These are phyloP conservation scores for Chloroclystis v-ata DNA, from an alignment of 2,888 invertebrate species.

Conservation along the genomic window DNA sequence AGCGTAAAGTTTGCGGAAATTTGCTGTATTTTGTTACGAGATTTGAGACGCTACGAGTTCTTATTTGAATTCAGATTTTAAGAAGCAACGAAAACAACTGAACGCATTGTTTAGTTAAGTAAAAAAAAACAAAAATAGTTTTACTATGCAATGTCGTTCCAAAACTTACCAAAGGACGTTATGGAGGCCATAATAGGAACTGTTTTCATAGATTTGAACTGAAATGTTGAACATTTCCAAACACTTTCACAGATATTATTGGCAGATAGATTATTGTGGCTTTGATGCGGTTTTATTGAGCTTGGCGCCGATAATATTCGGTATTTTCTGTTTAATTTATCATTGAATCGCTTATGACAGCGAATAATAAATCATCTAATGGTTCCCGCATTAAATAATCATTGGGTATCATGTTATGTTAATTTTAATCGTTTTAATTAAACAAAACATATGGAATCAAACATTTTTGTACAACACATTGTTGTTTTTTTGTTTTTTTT, in stretches of 20 bases:
- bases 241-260: background rate
- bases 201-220: background rate
- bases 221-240: background rate
- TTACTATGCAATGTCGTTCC: too few species aligned
- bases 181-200: too few species aligned
- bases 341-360: background rate
- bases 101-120: too few species aligned
- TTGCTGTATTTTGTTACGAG: constrained; percentile 4
- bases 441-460: too few species aligned
- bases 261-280: background rate
- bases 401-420: background rate
- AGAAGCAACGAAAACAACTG: too few species aligned
- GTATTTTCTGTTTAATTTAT: background rate
- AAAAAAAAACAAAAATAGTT: too few species aligned
- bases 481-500: too few species aligned
- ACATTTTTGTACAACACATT: too few species aligned
- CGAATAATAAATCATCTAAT: background rate
- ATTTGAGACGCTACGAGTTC: background rate
- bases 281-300: constrained; percentile 3
- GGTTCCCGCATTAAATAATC: background rate
- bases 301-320: background rate
- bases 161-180: too few species aligned
- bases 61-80: too few species aligned
- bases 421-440: too few species aligned
- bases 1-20: constrained; percentile 6